Percentiles rank a stretch among this genome's conserved stretches.
These are phyloP conservation scores for Cyanoramphus novaezelandiae DNA, from an alignment of 2,113 vertebrate genomes.

Conservation along the genomic window DNA sequence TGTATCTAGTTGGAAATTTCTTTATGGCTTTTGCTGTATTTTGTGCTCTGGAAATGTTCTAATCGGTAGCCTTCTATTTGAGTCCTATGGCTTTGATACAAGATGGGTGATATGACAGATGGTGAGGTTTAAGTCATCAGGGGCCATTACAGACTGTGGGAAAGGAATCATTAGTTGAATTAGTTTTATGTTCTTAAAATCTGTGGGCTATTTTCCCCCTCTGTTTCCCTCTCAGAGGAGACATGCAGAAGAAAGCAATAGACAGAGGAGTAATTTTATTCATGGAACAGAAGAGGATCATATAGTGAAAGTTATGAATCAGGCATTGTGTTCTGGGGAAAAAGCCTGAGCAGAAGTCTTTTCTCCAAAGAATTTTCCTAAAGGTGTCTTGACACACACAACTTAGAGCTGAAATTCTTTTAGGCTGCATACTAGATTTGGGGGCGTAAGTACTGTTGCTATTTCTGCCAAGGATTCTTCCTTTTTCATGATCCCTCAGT, in stretches of 20 bases:
- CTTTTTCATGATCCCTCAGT: neutral
- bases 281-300: neutral
- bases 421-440: fast-evolving
- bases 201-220: neutral
- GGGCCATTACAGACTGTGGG: neutral
- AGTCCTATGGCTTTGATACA: neutral
- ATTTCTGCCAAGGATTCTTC: neutral
- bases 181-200: neutral
- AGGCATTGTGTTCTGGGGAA: neutral
- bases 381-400: neutral
- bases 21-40: neutral
- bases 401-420: neutral
- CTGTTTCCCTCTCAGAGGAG: neutral
- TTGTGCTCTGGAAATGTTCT: neutral
- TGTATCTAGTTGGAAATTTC: neutral
- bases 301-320: neutral
- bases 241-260: neutral
- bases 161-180: neutral
- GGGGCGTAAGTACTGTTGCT: neutral
- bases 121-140: slow-evolving; percentile 17
- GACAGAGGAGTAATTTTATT: neutral
- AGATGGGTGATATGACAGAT: slow-evolving; percentile 24
- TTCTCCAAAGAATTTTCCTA: neutral
- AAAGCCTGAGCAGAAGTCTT: neutral
- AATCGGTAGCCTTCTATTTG: neutral